phyloP scores from a whole-genome alignment of 35 echinoderm and acorn worm genomes.

The Apostichopus japonicus region DNA sequence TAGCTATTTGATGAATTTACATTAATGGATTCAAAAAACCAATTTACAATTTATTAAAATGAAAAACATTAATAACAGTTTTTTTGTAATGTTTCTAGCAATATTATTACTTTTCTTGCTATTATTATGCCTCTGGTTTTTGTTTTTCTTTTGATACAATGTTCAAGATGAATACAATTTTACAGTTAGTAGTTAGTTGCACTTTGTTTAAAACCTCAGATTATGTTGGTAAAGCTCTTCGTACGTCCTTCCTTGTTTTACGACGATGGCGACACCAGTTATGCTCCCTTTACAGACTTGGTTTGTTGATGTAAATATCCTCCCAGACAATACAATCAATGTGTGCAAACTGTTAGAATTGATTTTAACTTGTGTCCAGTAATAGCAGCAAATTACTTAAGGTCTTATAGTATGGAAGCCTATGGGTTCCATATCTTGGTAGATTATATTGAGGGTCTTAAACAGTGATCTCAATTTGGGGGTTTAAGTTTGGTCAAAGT shows the following conservation, averaged over 20 bases:
- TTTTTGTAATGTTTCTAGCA: no score
- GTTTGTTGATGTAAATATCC: conserved; percentile 15
- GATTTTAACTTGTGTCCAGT: neutral
- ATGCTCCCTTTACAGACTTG: neutral
- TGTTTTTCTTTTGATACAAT: no score
- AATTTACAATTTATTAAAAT: no score
- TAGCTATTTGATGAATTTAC: no score
- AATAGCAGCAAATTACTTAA: neutral
- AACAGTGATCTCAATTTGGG: no score
- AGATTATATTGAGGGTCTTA: no score
- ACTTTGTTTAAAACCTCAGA: neutral
- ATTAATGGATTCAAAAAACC: no score
- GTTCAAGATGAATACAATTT: no score
- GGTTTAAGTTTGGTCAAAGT: no score
- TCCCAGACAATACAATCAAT: conserved; percentile 16
- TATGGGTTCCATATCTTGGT: neutral
- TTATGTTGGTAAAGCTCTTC: neutral
- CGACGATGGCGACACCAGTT: neutral
- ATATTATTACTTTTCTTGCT: no score
- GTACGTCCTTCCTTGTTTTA: neutral
- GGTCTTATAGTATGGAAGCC: neutral
- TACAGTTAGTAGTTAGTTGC: neutral
- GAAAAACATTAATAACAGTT: no score
- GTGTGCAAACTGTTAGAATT: conserved; percentile 8
- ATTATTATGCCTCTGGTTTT: no score